phyloP scores from a whole-genome alignment of 2,797 vertebrate genomes.

The Peromyscus eremicus region DNA sequence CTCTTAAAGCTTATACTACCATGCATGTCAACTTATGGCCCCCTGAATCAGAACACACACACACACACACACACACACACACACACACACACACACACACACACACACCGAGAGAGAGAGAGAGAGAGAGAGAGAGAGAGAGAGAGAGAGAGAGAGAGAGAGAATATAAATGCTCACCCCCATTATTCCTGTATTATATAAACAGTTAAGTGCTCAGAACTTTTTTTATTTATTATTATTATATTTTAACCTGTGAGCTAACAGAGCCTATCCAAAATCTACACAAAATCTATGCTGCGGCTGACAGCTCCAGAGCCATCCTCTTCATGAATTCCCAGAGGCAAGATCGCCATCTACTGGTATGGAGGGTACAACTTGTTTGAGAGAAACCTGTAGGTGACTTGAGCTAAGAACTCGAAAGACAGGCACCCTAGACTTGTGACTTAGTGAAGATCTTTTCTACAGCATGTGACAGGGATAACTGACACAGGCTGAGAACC shows the following conservation, averaged over 20 bases:
- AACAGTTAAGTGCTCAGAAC: slow-evolving; percentile 30
- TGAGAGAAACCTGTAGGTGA: background rate
- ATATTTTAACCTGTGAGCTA: background rate
- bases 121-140: background rate
- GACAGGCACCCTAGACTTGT: background rate
- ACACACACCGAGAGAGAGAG: too few species aligned
- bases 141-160: background rate
- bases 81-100: background rate
- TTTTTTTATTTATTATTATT: background rate
- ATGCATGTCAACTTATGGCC: background rate
- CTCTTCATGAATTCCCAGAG: slow-evolving; percentile 70
- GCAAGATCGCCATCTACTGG: slow-evolving; percentile 78
- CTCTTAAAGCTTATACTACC: slow-evolving; percentile 18
- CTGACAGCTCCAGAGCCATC: background rate
- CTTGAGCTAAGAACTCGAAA: background rate
- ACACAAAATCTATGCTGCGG: background rate
- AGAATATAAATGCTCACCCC: background rate
- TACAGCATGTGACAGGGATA: background rate
- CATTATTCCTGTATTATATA: slow-evolving; percentile 37
- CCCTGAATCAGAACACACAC: background rate
- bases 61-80: background rate
- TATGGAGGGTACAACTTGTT: slow-evolving; percentile 45
- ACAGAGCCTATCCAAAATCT: slow-evolving; percentile 60
- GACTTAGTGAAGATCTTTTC: slow-evolving; percentile 41
- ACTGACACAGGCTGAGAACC: slow-evolving; percentile 4